phyloP scores from a whole-genome alignment of 2,113 vertebrate species.

The Sinocyclocheilus maitianheensis region DNA sequence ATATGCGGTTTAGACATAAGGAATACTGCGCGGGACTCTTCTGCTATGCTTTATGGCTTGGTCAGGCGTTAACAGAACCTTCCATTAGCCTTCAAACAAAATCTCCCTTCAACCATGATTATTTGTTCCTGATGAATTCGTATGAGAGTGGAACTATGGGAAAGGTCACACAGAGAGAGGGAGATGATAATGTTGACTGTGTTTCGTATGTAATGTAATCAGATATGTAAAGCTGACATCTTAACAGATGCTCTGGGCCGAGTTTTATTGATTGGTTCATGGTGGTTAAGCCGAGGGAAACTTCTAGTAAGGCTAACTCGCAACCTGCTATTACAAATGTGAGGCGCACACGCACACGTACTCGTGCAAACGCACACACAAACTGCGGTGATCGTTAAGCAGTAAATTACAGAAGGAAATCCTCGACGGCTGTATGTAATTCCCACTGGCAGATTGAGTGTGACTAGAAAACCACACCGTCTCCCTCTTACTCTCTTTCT shows the following conservation, averaged over 20 bases:
- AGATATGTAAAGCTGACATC: slow-evolving; percentile 43
- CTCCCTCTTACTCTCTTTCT: slow-evolving; percentile 30
- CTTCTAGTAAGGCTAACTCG: slow-evolving; percentile 36
- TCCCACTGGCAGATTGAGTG: slow-evolving; percentile 58
- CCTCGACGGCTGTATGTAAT: slow-evolving; percentile 65
- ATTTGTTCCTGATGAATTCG: slow-evolving; percentile 29
- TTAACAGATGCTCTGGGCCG: slow-evolving; percentile 29
- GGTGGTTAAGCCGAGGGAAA: slow-evolving; percentile 34
- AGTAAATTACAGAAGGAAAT: slow-evolving; percentile 64
- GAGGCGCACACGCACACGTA: slow-evolving; percentile 34
- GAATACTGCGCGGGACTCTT: slow-evolving; percentile 13
- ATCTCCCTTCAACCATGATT: slow-evolving; percentile 31
- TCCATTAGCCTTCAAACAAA: slow-evolving; percentile 44
- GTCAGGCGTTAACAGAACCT: slow-evolving; percentile 45
- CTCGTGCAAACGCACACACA: slow-evolving; percentile 27
- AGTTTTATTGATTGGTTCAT: slow-evolving; percentile 38
- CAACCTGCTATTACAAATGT: slow-evolving; percentile 38
- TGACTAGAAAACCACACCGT: slow-evolving; percentile 62
- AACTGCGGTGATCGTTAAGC: slow-evolving; percentile 30
- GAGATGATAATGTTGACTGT: slow-evolving; percentile 11
- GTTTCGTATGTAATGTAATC: slow-evolving; percentile 43
- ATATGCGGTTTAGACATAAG: slow-evolving; percentile 32
- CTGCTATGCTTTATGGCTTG: slow-evolving; percentile 41
- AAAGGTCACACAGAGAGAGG: slow-evolving; percentile 39
- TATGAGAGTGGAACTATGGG: slow-evolving; percentile 30